Conservation (phyloP, 2,888 invertebrate genomes). For the Rhabditoides inermis region DNA sequence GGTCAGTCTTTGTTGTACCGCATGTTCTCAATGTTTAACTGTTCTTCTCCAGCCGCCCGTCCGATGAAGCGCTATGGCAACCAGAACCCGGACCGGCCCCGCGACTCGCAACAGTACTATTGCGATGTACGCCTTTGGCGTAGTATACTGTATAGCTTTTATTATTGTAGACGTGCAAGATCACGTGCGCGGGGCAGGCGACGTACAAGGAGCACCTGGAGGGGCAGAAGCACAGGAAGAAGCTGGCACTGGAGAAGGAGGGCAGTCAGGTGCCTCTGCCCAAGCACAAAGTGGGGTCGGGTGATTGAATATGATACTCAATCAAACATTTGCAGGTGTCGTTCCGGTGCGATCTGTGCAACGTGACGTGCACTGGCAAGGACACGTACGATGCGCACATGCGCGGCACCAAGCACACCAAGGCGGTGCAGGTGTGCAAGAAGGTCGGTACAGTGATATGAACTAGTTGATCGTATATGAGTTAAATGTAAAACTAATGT, state of each 20-base stretch:
- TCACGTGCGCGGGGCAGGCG: slow-evolving; percentile 54
- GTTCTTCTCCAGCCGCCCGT: too few relatives aligned
- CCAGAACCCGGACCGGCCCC: neutral
- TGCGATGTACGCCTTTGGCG: slow-evolving; percentile 10
- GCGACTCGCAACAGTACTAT: slow-evolving; percentile 15
- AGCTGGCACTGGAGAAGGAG: slow-evolving; percentile 73
- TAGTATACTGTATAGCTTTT: neutral
- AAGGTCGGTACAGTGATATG: slow-evolving; percentile 3
- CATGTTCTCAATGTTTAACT: too few relatives aligned
- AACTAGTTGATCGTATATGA: neutral
- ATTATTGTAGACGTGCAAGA: slow-evolving; percentile 72
- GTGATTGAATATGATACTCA: slow-evolving; percentile 7
- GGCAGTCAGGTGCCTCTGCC: slow-evolving; percentile 51
- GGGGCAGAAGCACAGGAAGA: slow-evolving; percentile 97
- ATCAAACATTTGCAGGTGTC: slow-evolving; percentile 56
- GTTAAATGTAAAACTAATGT: neutral
- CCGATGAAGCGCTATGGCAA: too few relatives aligned
- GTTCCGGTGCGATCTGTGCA: slow-evolving; percentile 88
- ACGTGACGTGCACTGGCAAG: slow-evolving; percentile 93
- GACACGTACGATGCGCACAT: slow-evolving; percentile 93
- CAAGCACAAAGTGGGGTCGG: slow-evolving; percentile 10
- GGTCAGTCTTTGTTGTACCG: too few relatives aligned
- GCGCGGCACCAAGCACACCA: slow-evolving; percentile 92
- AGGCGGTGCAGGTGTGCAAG: slow-evolving; percentile 86
- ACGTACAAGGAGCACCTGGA: slow-evolving; percentile 92